Base-by-base conservation (phyloP, 1,140 invertebrate genomes). In the Drosophila leontia region DNA sequence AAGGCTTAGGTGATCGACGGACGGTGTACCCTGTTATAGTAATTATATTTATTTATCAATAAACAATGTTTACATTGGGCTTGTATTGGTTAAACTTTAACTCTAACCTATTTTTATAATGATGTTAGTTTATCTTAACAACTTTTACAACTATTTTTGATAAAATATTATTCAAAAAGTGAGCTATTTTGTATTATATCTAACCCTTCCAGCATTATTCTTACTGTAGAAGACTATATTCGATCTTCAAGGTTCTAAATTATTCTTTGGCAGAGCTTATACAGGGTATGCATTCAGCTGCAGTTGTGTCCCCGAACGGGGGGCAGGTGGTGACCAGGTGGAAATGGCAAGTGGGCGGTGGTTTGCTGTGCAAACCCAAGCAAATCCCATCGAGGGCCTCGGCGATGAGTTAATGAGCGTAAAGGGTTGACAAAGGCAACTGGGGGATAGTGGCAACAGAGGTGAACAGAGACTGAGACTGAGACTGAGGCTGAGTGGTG, bases 371-470 rank as follows among this genome's bases (percentile, higher is more conserved):
- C 67, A 71, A 58, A 59, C 67, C 64, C 67, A 34, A 50, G 67
- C 57, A 75, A 75, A 75, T 75, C 57, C 70, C 71, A 35, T 75
- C 58, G 69, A 63, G 69, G 71, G 71, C 57, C 39, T 23, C 48
- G 57, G 48, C 71, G 71, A 75, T 63, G 69, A 53, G 71, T 75
- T 75, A 75, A 75, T 75, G 69, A 75, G 72, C 72, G 72, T 75
- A 51, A 75, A 64, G 72, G 72, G 72, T 72, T 72, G 69, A 72
- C 70, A 72, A 72, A 72, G 45, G 67, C 32, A 13, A 37, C 45
- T 48, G 63, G 63, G 47, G 65, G 65, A 50, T 34, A 68, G 44
- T 12, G 23, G 42, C 26, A 11, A 12, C 50, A 19, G 44, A 57
- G 42, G 67, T 56, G 59, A 8, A 7, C 17, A 11, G 34, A 9